Evolutionary conservation across 2,797 vertebrate genomes (phyloP).

Genomic region (Calcarius lapponicus): DNA sequence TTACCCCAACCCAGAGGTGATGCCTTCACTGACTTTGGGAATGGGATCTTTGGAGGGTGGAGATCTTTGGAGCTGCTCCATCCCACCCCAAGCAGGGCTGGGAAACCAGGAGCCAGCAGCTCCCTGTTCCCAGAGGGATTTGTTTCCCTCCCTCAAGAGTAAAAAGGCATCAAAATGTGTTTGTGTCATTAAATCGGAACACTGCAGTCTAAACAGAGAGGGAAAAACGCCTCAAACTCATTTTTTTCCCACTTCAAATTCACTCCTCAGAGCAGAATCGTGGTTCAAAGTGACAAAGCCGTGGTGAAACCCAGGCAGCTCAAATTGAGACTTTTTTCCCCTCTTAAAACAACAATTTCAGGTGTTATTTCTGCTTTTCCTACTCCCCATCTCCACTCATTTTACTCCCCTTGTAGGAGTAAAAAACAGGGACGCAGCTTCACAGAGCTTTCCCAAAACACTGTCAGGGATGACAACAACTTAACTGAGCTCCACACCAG

Average conservation of each 20-base stretch:
- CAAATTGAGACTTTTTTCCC: neutral
- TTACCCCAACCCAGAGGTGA: neutral
- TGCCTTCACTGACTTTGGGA: neutral
- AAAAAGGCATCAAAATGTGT: neutral
- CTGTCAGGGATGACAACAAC: neutral
- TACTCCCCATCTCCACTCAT: neutral
- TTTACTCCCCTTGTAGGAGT: neutral
- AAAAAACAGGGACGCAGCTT: neutral
- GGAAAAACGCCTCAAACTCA: neutral
- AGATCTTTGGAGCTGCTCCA: neutral
- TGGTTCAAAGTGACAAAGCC: neutral
- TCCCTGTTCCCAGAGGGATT: neutral
- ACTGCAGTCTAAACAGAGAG: slow-evolving; percentile 7
- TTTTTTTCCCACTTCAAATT: neutral
- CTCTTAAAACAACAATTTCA: neutral
- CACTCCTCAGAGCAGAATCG: neutral
- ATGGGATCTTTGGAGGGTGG: accelerated
- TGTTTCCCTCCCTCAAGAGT: neutral
- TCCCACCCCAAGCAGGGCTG: neutral
- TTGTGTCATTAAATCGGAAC: neutral
- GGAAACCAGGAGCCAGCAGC: neutral
- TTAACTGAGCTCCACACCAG: neutral
- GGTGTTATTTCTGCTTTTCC: neutral
- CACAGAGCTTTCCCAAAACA: neutral
- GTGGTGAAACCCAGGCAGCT: neutral